Evolutionary conservation across 37 sponge, comb jelly and placozoan genomes (phyloP), one percentile per base, ranked within the genome.

Genomic region (Axinella damicornis): DNA sequence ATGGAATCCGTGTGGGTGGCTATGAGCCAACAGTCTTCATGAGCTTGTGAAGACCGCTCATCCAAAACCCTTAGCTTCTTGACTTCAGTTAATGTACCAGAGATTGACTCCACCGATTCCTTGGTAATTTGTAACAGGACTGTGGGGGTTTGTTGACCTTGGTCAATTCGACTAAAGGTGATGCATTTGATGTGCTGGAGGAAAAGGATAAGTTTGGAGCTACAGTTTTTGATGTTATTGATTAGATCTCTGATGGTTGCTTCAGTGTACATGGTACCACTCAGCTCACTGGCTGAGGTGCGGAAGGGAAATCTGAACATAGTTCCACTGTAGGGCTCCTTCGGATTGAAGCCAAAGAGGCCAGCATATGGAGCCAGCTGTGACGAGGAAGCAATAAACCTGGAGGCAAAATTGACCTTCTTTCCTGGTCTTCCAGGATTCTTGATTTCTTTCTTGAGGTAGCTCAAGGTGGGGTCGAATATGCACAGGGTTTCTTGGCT

Each of bases 281-380:
- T 83, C 0, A 94, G 71, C 36, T 94, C 89, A 88, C 92, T 91
- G 21, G 36, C 36, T 21, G 54, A 14, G 11, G 76, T 83, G 6
- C 95, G 71, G 32, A 94, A 91, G 30, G 95, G 95, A 60, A 94
- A 80, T 0, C 95, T 85, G 68, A 94, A 94, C 20, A 90, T 70
- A 0, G 95, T 94, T 0, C 92, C 92, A 22, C 75, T 2, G 54
- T 66, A 93, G 6, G 57, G 53, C 1, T 52, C 24, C 0, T 56
- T 19, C 5, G 22, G 46, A 33, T 73, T 11, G 64, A 89, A 93
- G 25, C 57, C 73, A 85, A 79, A 88, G 31, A 93, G 38, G 22
- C 73, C 86, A 32, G 28, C 30, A 74, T 93, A 93, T 1, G 93
- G 89, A 20, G 39, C 15, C 0, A 93, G 63, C 71, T 93, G 90